Percentiles rank a stretch among this genome's conserved stretches.
Evolutionary conservation across 2,888 invertebrate species (phyloP).

Genomic region (Dynastes maya): DNA sequence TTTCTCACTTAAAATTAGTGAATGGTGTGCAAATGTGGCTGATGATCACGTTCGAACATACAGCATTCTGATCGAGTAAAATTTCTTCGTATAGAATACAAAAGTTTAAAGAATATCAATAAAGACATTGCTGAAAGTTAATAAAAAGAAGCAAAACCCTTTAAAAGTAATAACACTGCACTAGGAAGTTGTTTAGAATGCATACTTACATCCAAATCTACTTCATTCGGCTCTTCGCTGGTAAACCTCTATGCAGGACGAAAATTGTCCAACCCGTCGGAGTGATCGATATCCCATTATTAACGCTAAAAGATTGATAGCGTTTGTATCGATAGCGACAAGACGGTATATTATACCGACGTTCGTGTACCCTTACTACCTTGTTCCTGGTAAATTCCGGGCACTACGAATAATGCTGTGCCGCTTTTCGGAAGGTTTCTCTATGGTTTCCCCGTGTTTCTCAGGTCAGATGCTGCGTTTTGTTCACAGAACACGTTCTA

Average conservation of each 20-base stretch:
- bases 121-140: no score
- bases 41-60: no score
- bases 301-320: slow-evolving; percentile 4
- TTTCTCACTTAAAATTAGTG: no score
- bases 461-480: not conserved
- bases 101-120: no score
- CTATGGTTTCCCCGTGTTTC: not conserved
- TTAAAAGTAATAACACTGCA: no score
- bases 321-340: not conserved
- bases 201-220: no score
- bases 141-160: no score
- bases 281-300: not conserved
- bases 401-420: not conserved
- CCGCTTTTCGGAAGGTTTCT: not conserved
- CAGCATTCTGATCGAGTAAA: no score
- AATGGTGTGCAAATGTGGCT: no score
- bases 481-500: not conserved
- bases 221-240: no score
- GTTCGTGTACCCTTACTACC: not conserved
- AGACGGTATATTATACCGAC: not conserved
- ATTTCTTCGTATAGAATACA: no score
- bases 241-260: not conserved
- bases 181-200: no score
- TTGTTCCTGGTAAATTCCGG: not conserved
- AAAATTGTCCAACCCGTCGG: not conserved